Base-by-base conservation (phyloP, 2,888 invertebrate genomes). In the Agrilus cyanescens region DNA sequence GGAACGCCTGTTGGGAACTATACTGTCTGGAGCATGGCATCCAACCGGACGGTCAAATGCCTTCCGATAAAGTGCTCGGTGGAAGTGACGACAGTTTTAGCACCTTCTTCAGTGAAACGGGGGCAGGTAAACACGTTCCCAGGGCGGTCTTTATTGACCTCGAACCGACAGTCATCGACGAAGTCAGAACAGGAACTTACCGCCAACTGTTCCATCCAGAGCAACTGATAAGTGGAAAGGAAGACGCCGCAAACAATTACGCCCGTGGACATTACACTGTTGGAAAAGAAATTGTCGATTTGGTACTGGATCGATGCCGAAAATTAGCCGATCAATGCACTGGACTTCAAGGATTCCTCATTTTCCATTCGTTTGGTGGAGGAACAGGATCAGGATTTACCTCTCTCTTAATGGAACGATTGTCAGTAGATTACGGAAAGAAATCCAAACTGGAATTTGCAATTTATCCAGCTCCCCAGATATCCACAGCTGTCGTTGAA, bases 181-280 rank as follows among this genome's bases (percentile, higher is more conserved):
- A 78, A 55, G 73, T 80, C 18, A 74, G 78, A 29, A 71, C 72
- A 34, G 80, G 81, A 8, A 74, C 75, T 32, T 84, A 82, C 59
- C 72, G 78, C 1, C 75, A 78, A 55, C 68, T 85, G 15, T 85
- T 81, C 65, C 84, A 85, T 59, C 86, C 86, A 0, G 85, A 87
- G 55, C 85, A 87, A 62, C 66, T 88, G 53, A 84, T 87, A 56
- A 80, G 77, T 4, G 85, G 86, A 46, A 86, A 86, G 60, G 86
- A 86, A 60, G 86, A 86, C 62, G 85, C 87, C 2, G 87, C 87
- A 12, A 87, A 87, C 63, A 87, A 87, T 67, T 88, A 85, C 59
- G 87, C 87, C 1, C 74, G 87, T 20, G 86, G 87, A 4, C 85
- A 85, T 59, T 85, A 86, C 66, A 82, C 86, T 40, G 78, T 85